Conservation (phyloP, 2,888 invertebrate genomes). For the Marasmarcha lunaedactyla region DNA sequence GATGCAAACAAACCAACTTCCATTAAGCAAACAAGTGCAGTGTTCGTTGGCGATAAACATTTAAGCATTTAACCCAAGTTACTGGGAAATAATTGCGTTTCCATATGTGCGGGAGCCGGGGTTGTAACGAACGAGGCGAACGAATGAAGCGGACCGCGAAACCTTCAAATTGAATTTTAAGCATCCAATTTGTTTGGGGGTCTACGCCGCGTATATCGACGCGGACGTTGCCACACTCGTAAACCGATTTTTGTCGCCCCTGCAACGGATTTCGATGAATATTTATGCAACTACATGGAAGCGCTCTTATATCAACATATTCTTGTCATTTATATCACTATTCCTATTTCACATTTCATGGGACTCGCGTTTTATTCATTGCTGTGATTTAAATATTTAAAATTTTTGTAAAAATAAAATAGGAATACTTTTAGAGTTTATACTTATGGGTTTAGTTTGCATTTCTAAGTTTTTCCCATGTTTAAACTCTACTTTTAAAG, state of each 20-base stretch:
- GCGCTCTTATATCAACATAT: slow-evolving; percentile 10
- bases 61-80: slow-evolving; percentile 33
- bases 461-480: too few relatives aligned
- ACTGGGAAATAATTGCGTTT: slow-evolving; percentile 53
- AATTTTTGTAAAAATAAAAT: too few relatives aligned
- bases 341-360: not conserved
- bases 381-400: not conserved
- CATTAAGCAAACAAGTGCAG: slow-evolving; percentile 21
- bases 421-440: too few relatives aligned
- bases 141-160: slow-evolving; percentile 66
- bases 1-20: slow-evolving; percentile 23
- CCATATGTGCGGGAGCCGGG: slow-evolving; percentile 51
- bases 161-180: slow-evolving; percentile 70
- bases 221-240: slow-evolving; percentile 41
- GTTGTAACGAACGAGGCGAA: slow-evolving; percentile 53
- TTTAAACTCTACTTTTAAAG: too few relatives aligned
- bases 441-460: too few relatives aligned
- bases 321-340: slow-evolving; percentile 1
- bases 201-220: slow-evolving; percentile 33
- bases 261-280: slow-evolving; percentile 43
- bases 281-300: slow-evolving; percentile 28
- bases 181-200: slow-evolving; percentile 67
- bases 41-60: slow-evolving; percentile 28
- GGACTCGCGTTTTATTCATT: not conserved
- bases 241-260: slow-evolving; percentile 50